Evolutionary conservation across 2,113 vertebrate genomes (phyloP).

Genomic region (Oryzias woworae): DNA sequence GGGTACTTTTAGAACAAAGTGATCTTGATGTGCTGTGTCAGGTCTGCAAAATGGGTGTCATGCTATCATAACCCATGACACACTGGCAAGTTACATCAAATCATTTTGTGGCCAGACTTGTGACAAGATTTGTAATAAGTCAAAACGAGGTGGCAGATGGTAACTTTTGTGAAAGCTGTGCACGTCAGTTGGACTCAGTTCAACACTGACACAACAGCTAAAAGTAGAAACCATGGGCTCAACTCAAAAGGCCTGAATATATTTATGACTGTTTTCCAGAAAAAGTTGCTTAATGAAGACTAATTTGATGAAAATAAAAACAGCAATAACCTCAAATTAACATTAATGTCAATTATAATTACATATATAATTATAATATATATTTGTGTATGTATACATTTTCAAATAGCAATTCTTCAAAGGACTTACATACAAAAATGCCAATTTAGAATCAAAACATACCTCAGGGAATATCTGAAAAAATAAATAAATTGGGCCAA

Average conservation of each 20-base stretch:
- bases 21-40: slow-evolving; percentile 52
- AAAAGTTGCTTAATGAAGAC: slow-evolving; percentile 50
- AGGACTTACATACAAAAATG: too few species aligned
- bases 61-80: slow-evolving; percentile 31
- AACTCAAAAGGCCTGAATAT: slow-evolving; percentile 16
- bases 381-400: too few species aligned
- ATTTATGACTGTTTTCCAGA: slow-evolving; percentile 23
- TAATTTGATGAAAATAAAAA: slow-evolving; percentile 64
- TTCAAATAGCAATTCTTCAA: too few species aligned
- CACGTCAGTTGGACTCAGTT: slow-evolving; percentile 11
- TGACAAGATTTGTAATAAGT: slow-evolving; percentile 27
- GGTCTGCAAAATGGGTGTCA: slow-evolving; percentile 34
- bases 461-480: too few species aligned
- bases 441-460: too few species aligned
- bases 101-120: slow-evolving; percentile 12
- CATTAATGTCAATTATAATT: slow-evolving; percentile 33
- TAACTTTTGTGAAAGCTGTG: slow-evolving; percentile 11
- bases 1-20: slow-evolving; percentile 45
- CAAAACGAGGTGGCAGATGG: slow-evolving; percentile 11
- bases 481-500: too few species aligned
- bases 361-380: too few species aligned
- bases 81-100: slow-evolving; percentile 6
- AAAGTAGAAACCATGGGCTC: slow-evolving; percentile 29
- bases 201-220: slow-evolving; percentile 9
- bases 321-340: slow-evolving; percentile 51